Evolutionary conservation across 2,888 invertebrate species (phyloP), one percentile per base, ranked within the genome.

Genomic region (Acrocera orbiculus): DNA sequence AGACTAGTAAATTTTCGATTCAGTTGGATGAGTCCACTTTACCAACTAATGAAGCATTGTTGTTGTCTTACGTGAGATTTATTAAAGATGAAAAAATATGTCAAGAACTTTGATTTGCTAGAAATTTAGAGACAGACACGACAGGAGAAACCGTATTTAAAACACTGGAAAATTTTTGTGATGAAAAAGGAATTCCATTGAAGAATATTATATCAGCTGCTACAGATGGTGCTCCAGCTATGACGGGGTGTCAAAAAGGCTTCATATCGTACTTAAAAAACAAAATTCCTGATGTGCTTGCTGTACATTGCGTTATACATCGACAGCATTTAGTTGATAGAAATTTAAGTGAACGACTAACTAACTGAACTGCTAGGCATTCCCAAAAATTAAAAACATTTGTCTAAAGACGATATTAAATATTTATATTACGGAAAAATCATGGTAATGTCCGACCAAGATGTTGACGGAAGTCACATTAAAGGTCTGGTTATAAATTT

Each of bases 1-100:
- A 49, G 41, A 49, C 46, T 23, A 46, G 40, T 38, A 40, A 52
- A 42, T 53, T 54, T 40, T 56, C 49, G 46, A 46, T 54, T 28
- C 50, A 56, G 42, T 48, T 55, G 42, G 52, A 53, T 44, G 50
- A 56, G 44, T 50, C 50, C 42, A 52, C 49, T 41, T 49, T 48
- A 47, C 46, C 47, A 34, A 44, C 39, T 36, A 49, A 50, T 48
- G 47, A 45, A 49, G 46, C 46, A 44, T 44, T 50, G 42, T 40
- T 48, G 40, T 47, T 52, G 41, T 45, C 48, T 45, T 51, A 52
- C 46, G 48, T 54, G 38, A 42, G 46, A 39, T 52, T 49, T 47
- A 25, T 36, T 32, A 36, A 23, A 28, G 24, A 28, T 9, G 15
- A 31, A 36, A 17, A 36, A 32, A 31, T 24, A 15, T 16, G 10